Evolutionary conservation across 2,888 invertebrate genomes (phyloP).

Genomic region (Pterostichus madidus): DNA sequence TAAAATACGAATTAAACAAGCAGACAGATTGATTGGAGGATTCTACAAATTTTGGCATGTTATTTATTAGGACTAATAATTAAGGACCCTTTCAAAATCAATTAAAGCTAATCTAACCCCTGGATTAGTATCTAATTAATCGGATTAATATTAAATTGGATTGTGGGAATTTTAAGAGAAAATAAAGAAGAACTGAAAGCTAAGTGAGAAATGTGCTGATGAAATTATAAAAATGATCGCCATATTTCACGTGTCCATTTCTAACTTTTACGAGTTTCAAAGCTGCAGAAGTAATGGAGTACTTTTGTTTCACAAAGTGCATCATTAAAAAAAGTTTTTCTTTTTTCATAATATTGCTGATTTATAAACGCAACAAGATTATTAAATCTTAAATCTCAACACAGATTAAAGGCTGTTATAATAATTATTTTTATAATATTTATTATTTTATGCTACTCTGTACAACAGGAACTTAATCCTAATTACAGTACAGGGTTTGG

Average conservation of each 20-base stretch:
- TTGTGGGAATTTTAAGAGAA: background rate
- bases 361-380: constrained; percentile 8
- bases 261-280: constrained; percentile 35
- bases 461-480: too few relatives aligned
- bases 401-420: background rate
- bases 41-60: background rate
- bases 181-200: background rate
- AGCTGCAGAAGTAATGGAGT: constrained; percentile 21
- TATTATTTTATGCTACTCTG: background rate
- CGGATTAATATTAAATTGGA: constrained; percentile 17
- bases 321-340: constrained; percentile 41
- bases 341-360: constrained; percentile 6
- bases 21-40: background rate
- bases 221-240: constrained; percentile 33
- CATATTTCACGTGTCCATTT: constrained; percentile 51
- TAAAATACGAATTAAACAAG: too few relatives aligned
- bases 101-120: background rate
- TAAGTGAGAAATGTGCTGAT: constrained; percentile 19
- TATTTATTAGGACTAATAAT: constrained; percentile 15
- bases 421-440: background rate
- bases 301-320: constrained; percentile 43
- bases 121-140: constrained; percentile 32
- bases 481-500: too few relatives aligned
- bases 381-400: constrained; percentile 18
- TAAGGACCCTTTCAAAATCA: background rate